Conservation (phyloP, 2,797 vertebrate species). For the Masticophis lateralis region DNA sequence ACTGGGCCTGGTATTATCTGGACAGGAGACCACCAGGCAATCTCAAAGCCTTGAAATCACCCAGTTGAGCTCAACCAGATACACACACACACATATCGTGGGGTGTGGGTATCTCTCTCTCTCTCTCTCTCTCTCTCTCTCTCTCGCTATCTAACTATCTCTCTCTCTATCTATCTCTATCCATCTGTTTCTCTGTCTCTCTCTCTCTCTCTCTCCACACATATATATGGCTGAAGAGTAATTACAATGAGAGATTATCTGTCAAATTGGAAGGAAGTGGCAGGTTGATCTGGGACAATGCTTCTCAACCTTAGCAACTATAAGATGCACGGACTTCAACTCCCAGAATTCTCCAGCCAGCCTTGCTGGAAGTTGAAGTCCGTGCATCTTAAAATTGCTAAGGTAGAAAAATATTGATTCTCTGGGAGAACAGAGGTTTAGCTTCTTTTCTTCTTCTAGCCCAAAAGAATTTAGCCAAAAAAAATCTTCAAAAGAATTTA, state of each 20-base stretch:
- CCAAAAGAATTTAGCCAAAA: background rate
- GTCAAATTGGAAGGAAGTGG: background rate
- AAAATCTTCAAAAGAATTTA: too few species aligned
- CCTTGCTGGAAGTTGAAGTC: background rate
- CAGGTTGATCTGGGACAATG: background rate
- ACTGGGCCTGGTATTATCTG: background rate
- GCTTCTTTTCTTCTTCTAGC: background rate
- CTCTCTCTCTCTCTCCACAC: too few species aligned
- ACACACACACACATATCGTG: too few species aligned
- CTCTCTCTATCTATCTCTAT: too few species aligned
- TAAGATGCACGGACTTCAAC: background rate
- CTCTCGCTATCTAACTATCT: too few species aligned
- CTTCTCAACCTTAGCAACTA: background rate
- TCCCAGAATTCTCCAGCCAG: background rate
- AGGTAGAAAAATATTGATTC: background rate
- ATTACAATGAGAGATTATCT: background rate
- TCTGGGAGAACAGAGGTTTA: background rate
- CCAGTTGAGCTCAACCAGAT: background rate
- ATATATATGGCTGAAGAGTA: too few species aligned
- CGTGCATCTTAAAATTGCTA: background rate
- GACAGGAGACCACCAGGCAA: background rate
- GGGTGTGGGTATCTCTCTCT: too few species aligned
- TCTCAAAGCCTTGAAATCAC: background rate
- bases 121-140: too few species aligned
- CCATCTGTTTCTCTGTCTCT: too few species aligned